A percentile compares a stretch with the other conserved stretches of the same genome.
These are phyloP conservation scores for Glandiceps talaboti DNA, from an alignment of 53 echinoderm and acorn worm species.

Conservation along the genomic window DNA sequence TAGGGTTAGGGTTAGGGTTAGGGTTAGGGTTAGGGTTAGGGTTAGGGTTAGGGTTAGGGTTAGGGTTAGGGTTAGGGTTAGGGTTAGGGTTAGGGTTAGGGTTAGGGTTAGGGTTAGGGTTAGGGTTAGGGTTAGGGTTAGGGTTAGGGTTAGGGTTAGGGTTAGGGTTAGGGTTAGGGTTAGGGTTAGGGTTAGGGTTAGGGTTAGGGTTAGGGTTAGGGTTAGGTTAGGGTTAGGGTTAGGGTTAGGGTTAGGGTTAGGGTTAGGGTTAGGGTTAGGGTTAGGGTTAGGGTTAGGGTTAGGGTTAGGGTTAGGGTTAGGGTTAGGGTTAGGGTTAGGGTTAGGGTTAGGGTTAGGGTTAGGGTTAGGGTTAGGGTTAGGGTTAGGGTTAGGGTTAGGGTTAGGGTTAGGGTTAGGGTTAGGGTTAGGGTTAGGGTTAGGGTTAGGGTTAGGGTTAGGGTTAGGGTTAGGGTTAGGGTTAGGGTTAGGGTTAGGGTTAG, in stretches of 20 bases:
- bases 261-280: conserved; percentile 21
- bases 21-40: conserved; percentile 23
- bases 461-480: conserved; percentile 19
- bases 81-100: conserved; percentile 22
- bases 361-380: conserved; percentile 23
- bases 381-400: conserved; percentile 24
- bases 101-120: conserved; percentile 27
- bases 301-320: conserved; percentile 34
- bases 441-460: conserved; percentile 9
- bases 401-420: conserved; percentile 24
- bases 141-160: conserved; percentile 29
- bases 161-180: conserved; percentile 22
- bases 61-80: conserved; percentile 22
- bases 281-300: conserved; percentile 37
- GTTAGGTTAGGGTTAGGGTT: conserved; percentile 5
- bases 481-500: conserved; percentile 25
- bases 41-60: conserved; percentile 23
- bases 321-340: conserved; percentile 7
- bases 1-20: conserved; percentile 23
- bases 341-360: conserved; percentile 24
- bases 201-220: conserved; percentile 11
- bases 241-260: conserved; percentile 38
- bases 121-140: conserved; percentile 33
- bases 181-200: conserved; percentile 35
- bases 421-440: conserved; percentile 14